A percentile compares a stretch with the other conserved stretches of the same genome.
These are phyloP conservation scores for Eustalomyia histrio DNA, from an alignment of 2,888 invertebrate species.

Conservation along the genomic window DNA sequence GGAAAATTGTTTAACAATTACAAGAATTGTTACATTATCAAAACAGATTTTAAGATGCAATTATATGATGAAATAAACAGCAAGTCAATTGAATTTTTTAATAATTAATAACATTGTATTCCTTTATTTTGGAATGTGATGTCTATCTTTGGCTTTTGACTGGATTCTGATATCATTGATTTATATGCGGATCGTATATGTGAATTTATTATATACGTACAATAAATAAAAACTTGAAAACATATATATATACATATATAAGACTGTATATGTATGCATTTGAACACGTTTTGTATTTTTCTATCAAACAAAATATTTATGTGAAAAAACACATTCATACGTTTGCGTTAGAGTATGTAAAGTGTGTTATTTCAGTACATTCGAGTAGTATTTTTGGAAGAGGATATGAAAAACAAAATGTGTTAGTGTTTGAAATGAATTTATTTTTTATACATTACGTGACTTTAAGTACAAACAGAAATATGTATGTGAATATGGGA, in stretches of 20 bases:
- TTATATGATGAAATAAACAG: too few relatives aligned
- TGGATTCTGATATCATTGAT: conserved; percentile 11
- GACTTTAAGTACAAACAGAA: conserved; percentile 20
- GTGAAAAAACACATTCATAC: background rate
- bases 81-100: too few relatives aligned
- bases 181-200: too few relatives aligned
- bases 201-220: too few relatives aligned
- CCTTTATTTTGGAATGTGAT: too few relatives aligned
- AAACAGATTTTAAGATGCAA: too few relatives aligned
- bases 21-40: too few relatives aligned
- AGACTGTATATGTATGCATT: background rate
- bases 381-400: background rate
- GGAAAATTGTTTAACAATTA: too few relatives aligned
- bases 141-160: conserved; percentile 6
- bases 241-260: too few relatives aligned
- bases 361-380: background rate
- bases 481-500: background rate
- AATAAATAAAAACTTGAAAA: too few relatives aligned
- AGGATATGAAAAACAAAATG: conserved; percentile 25
- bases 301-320: background rate
- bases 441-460: conserved; percentile 52
- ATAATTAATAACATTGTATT: too few relatives aligned
- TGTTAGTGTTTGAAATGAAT: conserved; percentile 69
- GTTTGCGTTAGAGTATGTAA: too few relatives aligned
- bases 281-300: conserved; percentile 36